Base-by-base conservation (phyloP, 1,140 invertebrate genomes). In the Triops longicaudatus region DNA sequence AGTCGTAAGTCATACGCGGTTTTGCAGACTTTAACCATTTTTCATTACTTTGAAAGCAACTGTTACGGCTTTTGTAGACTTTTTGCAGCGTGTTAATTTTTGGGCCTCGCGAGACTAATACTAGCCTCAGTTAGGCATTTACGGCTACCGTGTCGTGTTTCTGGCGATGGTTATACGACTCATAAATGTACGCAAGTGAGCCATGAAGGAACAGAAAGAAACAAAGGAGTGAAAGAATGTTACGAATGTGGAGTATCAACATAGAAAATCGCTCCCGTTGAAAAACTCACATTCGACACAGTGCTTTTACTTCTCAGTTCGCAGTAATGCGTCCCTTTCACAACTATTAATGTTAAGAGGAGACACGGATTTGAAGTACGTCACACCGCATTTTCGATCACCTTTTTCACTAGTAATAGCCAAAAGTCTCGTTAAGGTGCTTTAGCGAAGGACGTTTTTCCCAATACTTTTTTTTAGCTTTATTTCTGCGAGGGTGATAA, bases 41-140 rank as follows among this genome's bases (percentile, higher is more conserved):
- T 63, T 63, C 50, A 63, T 63, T 17, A 63, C 50, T 63, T 17
- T 63, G n/a, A 63, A 63, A 63, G 50, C 50, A 17, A 22, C 17
- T 63, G 22, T 22, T 63, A 22, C 44, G 14, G 50, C 50, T 63
- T 63, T 22, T 22, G 50, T 22, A 17, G 10, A 17, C 17, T 9
- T 11, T 63, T 63, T 63, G 50, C 50, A 63, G 50, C 50, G 10
- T n/a, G 50, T 63, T 63, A 63, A 63, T 63, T 63, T 63, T 63
- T 63, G 22, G 22, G 50, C n/a, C 50, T 63, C 50, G n/a, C n/a
- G 22, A 17, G 50, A 63, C 17, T 17, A 63, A 63, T 63, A 12
- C 50, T 5, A 63, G 50, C 50, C n/a, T 63, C 22, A 14, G 50
- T n/a, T 63, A 63, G 50, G 50, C 50, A 63, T 63, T 63, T 63